Conservation (phyloP, 2,888 invertebrate species). For the Callinectes sapidus region DNA sequence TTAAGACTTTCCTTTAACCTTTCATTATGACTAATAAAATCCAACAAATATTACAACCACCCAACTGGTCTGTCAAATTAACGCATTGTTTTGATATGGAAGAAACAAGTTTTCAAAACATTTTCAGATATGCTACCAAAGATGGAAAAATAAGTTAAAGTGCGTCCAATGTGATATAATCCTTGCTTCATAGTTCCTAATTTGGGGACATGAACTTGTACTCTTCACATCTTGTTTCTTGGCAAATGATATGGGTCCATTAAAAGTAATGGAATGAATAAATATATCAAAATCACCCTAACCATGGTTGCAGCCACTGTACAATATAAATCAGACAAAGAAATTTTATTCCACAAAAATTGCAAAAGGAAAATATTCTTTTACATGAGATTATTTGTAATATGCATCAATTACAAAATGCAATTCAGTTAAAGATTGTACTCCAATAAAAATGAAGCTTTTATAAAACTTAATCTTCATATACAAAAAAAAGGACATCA, state of each 20-base stretch:
- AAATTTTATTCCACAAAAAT: neutral
- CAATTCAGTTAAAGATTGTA: neutral
- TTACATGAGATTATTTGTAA: neutral
- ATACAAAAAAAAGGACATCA: neutral
- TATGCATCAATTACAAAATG: neutral
- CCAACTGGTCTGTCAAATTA: neutral
- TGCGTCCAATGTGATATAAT: neutral
- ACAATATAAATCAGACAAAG: neutral
- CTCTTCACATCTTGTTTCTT: neutral
- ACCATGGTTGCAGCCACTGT: neutral
- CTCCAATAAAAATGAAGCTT: neutral
- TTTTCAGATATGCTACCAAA: neutral
- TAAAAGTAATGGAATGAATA: constrained; percentile 19
- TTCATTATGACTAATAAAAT: constrained; percentile 25
- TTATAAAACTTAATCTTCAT: neutral
- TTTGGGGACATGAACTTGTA: neutral
- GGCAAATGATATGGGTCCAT: neutral
- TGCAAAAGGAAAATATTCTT: neutral
- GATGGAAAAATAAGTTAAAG: neutral
- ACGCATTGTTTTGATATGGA: neutral
- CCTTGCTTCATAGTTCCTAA: neutral
- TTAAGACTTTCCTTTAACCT: neutral
- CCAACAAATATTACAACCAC: neutral
- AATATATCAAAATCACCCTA: neutral
- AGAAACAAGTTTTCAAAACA: neutral